A percentile compares a stretch with the other conserved stretches of the same genome.
Evolutionary conservation across 2,113 vertebrate genomes (phyloP).

Genomic region (Burhinus bistriatus): DNA sequence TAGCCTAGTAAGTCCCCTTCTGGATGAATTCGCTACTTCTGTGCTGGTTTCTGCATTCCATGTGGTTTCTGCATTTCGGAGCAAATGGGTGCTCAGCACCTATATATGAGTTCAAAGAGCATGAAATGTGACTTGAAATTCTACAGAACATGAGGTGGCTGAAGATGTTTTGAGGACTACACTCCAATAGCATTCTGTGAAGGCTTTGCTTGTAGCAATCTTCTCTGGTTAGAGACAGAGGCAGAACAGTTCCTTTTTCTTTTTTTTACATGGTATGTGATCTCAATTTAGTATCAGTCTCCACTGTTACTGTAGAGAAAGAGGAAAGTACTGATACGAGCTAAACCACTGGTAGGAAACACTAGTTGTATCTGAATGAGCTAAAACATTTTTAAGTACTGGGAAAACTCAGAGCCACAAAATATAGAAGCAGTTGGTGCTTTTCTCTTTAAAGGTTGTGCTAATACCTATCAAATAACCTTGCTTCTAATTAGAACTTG

Average conservation of each 20-base stretch:
- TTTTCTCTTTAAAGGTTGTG: neutral
- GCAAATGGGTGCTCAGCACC: neutral
- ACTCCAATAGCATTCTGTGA: neutral
- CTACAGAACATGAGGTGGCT: neutral
- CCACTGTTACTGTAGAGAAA: neutral
- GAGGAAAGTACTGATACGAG: neutral
- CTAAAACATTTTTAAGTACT: neutral
- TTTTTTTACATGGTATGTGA: neutral
- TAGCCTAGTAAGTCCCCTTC: neutral
- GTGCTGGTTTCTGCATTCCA: neutral
- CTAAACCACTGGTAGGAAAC: neutral
- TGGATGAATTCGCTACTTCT: neutral
- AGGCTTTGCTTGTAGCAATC: neutral
- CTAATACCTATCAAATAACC: neutral
- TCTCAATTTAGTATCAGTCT: neutral
- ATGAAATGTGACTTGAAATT: neutral
- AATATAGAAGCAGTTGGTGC: neutral
- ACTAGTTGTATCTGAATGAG: neutral
- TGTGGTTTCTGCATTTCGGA: neutral
- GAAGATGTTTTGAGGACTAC: neutral
- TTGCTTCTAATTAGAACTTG: neutral
- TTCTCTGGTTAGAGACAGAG: neutral
- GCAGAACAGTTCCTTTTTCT: neutral
- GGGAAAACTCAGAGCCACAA: neutral
- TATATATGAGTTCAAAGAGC: neutral